Conservation (phyloP, 2,888 invertebrate species). For the Euproctis similis region DNA sequence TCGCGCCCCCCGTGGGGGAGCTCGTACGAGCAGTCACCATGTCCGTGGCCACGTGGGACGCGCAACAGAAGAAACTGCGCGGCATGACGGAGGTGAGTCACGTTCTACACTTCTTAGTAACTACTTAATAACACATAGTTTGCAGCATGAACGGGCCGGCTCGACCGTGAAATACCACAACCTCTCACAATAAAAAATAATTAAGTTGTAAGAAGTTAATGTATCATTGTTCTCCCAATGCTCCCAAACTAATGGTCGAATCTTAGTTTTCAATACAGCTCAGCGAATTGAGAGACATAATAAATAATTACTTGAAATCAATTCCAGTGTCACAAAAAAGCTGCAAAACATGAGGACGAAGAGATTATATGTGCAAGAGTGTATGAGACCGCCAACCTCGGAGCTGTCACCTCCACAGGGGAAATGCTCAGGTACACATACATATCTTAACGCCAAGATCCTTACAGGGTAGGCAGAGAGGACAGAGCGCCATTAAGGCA, state of each 20-base stretch:
- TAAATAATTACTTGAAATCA: neutral
- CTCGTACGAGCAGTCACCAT: slow-evolving; percentile 87
- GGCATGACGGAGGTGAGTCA: slow-evolving; percentile 94
- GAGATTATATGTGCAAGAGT: slow-evolving; percentile 77
- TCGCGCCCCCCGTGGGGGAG: slow-evolving; percentile 92
- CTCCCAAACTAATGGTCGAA: too few relatives aligned
- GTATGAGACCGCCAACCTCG: slow-evolving; percentile 86
- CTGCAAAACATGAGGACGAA: slow-evolving; percentile 55
- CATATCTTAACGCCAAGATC: too few relatives aligned
- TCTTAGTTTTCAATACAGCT: too few relatives aligned
- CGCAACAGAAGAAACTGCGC: slow-evolving; percentile 84
- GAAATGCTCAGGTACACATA: slow-evolving; percentile 75
- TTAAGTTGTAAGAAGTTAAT: too few relatives aligned
- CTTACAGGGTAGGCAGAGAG: too few relatives aligned
- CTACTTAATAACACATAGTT: too few relatives aligned
- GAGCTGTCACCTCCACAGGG: slow-evolving; percentile 76
- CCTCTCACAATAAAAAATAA: too few relatives aligned
- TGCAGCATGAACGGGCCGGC: too few relatives aligned
- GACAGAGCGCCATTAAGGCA: too few relatives aligned
- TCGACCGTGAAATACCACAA: too few relatives aligned
- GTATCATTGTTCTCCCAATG: too few relatives aligned
- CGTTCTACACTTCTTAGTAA: too few relatives aligned
- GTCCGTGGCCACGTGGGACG: slow-evolving; percentile 80
- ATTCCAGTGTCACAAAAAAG: slow-evolving; percentile 66
- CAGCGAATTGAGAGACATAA: neutral